A percentile compares a stretch with the other conserved stretches of the same genome.
Conservation (phyloP, 2,113 vertebrate genomes). For the Mohoua ochrocephala region DNA sequence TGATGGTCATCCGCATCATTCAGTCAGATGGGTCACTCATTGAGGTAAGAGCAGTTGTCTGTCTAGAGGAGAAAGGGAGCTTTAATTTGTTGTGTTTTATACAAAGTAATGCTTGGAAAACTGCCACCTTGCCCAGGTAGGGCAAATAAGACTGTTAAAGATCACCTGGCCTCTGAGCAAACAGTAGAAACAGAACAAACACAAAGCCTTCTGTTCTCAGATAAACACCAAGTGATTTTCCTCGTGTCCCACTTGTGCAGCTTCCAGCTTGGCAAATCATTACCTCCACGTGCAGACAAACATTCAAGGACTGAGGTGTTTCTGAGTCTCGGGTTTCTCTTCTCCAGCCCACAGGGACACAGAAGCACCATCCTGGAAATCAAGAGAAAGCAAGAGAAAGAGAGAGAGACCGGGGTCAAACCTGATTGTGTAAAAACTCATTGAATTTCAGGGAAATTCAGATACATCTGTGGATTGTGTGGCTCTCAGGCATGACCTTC, state of each 20-base stretch:
- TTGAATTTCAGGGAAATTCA: neutral
- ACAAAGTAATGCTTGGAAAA: neutral
- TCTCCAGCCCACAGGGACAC: neutral
- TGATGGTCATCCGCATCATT: constrained; percentile 89
- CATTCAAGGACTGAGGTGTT: neutral
- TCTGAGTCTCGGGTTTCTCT: neutral
- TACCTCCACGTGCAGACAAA: neutral
- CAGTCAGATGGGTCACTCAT: constrained; percentile 90
- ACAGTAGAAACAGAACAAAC: neutral
- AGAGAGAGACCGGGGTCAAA: neutral
- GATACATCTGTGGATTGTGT: neutral
- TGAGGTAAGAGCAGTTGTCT: constrained; percentile 76
- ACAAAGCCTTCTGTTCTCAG: neutral
- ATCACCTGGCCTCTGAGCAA: constrained; percentile 18
- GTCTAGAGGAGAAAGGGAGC: neutral
- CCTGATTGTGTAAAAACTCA: neutral
- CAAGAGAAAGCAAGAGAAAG: neutral
- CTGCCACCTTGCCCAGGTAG: neutral
- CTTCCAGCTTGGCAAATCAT: neutral
- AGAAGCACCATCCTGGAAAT: neutral
- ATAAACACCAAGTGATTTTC: neutral
- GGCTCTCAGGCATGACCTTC: neutral
- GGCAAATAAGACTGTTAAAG: neutral
- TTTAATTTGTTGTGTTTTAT: neutral
- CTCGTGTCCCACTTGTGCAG: neutral